Percentiles rank a stretch among this genome's conserved stretches.
Conservation (phyloP, 2,113 vertebrate species). For the Oncorhynchus kisutch region DNA sequence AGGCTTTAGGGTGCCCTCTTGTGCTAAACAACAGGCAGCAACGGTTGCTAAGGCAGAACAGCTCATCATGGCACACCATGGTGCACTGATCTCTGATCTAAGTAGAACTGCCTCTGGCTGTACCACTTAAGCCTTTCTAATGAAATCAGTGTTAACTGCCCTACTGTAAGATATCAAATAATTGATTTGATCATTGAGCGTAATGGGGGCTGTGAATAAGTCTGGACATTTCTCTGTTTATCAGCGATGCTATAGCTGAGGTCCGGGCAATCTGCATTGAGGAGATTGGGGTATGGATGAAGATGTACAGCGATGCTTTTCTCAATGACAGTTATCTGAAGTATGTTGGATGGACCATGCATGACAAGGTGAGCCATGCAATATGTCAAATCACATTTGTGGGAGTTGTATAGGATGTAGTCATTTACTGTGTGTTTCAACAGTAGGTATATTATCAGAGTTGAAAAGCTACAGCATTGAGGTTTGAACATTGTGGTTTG, state of each 20-base stretch:
- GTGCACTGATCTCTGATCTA: neutral
- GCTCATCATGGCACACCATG: neutral
- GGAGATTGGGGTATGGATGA: slow-evolving; percentile 99
- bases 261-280: slow-evolving; percentile 99
- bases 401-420: too few species aligned
- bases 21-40: neutral
- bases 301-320: slow-evolving; percentile 98
- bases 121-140: neutral
- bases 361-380: slow-evolving; percentile 85
- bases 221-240: slow-evolving; percentile 12
- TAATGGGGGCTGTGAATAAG: neutral
- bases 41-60: neutral
- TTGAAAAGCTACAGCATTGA: neutral
- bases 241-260: slow-evolving; percentile 96
- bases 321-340: slow-evolving; percentile 99
- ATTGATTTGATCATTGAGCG: neutral
- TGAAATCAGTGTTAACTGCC: neutral
- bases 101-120: neutral
- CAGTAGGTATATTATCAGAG: too few species aligned
- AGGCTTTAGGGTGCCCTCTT: neutral
- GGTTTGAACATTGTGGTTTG: neutral
- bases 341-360: slow-evolving; percentile 99
- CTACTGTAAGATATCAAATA: neutral
- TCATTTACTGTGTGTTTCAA: too few species aligned
- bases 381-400: neutral